phyloP scores from a whole-genome alignment of 2,888 invertebrate genomes.

The Zygaena filipendulae region DNA sequence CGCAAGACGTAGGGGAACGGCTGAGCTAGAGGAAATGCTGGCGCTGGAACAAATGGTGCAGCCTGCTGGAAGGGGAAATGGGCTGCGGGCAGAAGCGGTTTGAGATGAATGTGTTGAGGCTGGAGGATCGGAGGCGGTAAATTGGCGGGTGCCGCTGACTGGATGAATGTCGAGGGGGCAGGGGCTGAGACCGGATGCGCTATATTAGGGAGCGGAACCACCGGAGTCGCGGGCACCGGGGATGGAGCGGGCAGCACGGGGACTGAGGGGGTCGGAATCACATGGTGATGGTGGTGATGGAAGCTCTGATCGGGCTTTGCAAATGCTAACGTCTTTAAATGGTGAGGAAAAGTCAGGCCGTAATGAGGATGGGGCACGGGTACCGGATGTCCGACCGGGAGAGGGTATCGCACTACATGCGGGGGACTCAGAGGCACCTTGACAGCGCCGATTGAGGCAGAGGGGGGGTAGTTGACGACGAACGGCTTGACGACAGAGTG shows the following conservation, averaged over 20 bases:
- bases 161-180: constrained; percentile 24
- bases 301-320: constrained; percentile 45
- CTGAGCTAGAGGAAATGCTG: constrained; percentile 24
- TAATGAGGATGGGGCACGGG: constrained; percentile 46
- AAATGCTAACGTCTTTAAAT: constrained; percentile 30
- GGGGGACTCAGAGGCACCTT: constrained; percentile 50
- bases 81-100: constrained; percentile 30
- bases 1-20: constrained; percentile 45
- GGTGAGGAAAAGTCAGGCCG: constrained; percentile 43
- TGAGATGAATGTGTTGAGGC: constrained; percentile 31
- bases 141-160: constrained; percentile 25
- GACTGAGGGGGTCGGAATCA: constrained; percentile 29
- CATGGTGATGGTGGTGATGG: constrained; percentile 57
- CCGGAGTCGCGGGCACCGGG: constrained; percentile 24
- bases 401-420: constrained; percentile 32
- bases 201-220: constrained; percentile 31
- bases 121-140: constrained; percentile 28
- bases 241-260: constrained; percentile 23
- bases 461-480: constrained; percentile 55
- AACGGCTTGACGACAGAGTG: constrained; percentile 58
- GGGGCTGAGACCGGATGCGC: constrained; percentile 36
- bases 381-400: constrained; percentile 41
- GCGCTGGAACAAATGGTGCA: constrained; percentile 17
- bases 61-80: constrained; percentile 29
- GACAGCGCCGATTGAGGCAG: constrained; percentile 49